These are phyloP conservation scores for Theonella swinhoei DNA, from an alignment of 37 sponge, comb jelly and placozoan species.

Conservation along the genomic window DNA sequence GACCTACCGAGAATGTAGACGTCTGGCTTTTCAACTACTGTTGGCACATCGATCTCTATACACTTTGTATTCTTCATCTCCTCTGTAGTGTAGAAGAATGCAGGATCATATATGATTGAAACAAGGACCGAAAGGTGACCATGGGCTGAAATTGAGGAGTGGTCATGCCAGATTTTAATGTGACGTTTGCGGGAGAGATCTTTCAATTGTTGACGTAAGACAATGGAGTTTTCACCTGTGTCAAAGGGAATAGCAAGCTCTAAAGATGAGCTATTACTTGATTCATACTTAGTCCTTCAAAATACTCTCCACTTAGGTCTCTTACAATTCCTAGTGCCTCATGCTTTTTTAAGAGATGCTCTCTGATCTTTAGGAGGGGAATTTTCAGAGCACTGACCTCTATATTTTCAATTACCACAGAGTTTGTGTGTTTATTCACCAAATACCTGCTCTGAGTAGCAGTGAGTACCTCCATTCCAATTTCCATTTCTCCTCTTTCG, in stretches of 20 bases:
- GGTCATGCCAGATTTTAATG: conserved; percentile 37
- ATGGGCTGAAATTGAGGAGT: conserved; percentile 17
- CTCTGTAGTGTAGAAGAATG: conserved; percentile 9
- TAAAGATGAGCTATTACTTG: neutral
- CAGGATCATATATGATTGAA: conserved; percentile 25
- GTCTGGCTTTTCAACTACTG: conserved; percentile 4
- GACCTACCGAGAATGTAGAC: conserved; percentile 28
- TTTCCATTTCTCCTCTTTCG: neutral
- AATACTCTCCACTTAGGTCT: conserved; percentile 10
- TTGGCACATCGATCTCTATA: conserved; percentile 17
- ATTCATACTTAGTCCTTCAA: neutral
- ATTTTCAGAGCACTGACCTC: conserved; percentile 1
- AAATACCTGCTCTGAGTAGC: neutral
- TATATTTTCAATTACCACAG: neutral
- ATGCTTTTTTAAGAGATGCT: conserved; percentile 19
- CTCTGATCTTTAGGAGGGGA: conserved; percentile 2
- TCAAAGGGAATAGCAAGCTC: neutral
- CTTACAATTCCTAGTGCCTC: conserved; percentile 20
- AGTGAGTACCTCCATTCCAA: conserved; percentile 14
- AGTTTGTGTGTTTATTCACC: neutral
- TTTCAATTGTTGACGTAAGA: neutral
- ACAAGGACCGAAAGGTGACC: neutral
- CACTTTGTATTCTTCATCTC: conserved; percentile 16
- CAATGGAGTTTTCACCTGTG: neutral
- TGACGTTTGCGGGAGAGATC: neutral